A percentile compares a stretch with the other conserved stretches of the same genome.
phyloP scores from a whole-genome alignment of 2,888 invertebrate species.

The Drosophila borborema region DNA sequence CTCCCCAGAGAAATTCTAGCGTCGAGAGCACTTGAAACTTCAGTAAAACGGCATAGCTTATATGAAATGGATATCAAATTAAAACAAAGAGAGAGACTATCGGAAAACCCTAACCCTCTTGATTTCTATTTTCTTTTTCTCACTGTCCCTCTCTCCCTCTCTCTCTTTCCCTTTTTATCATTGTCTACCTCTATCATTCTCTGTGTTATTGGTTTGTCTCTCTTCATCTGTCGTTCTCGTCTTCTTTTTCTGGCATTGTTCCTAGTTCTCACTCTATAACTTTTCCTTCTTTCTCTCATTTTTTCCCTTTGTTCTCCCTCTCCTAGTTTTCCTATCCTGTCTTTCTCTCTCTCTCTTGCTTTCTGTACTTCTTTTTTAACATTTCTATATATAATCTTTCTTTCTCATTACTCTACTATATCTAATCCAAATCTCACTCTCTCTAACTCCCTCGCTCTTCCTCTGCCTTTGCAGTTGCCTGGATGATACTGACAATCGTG shows the following conservation, averaged over 20 bases:
- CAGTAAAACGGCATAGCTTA: not conserved
- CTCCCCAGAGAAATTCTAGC: no score
- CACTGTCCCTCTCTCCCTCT: not conserved
- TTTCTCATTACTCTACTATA: not conserved
- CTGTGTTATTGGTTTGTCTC: not conserved
- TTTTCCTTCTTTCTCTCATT: no score
- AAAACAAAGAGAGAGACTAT: not conserved
- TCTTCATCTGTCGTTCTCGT: not conserved
- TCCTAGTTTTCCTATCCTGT: no score
- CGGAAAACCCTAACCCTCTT: not conserved
- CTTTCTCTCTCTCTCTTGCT: not conserved
- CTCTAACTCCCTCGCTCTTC: no score
- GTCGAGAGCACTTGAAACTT: no score
- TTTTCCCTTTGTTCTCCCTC: no score
- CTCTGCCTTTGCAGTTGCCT: constrained; percentile 59
- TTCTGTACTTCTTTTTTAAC: not conserved
- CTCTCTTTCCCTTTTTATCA: not conserved
- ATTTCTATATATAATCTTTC: not conserved
- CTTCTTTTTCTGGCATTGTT: no score
- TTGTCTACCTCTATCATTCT: no score
- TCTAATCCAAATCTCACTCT: not conserved
- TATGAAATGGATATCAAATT: not conserved
- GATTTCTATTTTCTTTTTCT: not conserved
- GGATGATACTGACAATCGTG: constrained; percentile 86
- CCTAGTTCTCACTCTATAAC: no score